Base-by-base conservation (phyloP, 2,797 vertebrate genomes). In the Ctenopoma multispine region DNA sequence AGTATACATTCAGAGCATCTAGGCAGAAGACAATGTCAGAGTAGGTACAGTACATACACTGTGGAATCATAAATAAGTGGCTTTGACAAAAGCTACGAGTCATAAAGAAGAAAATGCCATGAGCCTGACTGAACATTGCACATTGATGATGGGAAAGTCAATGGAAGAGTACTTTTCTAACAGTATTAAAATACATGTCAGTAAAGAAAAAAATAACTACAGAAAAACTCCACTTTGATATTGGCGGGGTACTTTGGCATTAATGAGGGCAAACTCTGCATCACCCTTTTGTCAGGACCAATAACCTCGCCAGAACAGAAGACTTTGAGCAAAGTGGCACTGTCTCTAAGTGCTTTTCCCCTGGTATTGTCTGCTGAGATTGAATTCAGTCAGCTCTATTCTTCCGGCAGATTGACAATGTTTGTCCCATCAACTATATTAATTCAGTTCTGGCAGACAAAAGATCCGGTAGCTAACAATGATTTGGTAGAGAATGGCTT, bases 311-410 rank as follows among this genome's bases (percentile, higher is more conserved):
- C 71, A 89, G 88, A 91, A 91, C 86, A 87, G 91, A 91, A 84
- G 82, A 93, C 87, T 85, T 68, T 80, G 69, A 79, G 84, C 63
- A 81, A 85, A 87, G 77, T 85, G 91, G 46, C 84, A 89, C 78
- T 71, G 82, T 75, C 85, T 85, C 87, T 61, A 79, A 87, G 77
- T 70, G 76, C 84, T 81, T 87, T 83, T 68, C 69, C 75, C 77
- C 61, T 20, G 87, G 89, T 83, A 93, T 87, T 93, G 93, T 93
- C 87, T 92, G 92, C 90, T 78, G 75, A 92, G 87, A 94, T 90
- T 92, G 94, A 95, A 95, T 93, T 92, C 88, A 91, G 89, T 87
- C 83, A 73, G 58, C 81, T 92, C 93, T 77, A 88, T 95, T 95
- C 93, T 93, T 92, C 89, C 77, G 75, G 70, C 83, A 94, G 91